Evolutionary conservation across 2,888 invertebrate species (phyloP), one percentile per base, ranked within the genome.

Genomic region (Notodonta ziczac): DNA sequence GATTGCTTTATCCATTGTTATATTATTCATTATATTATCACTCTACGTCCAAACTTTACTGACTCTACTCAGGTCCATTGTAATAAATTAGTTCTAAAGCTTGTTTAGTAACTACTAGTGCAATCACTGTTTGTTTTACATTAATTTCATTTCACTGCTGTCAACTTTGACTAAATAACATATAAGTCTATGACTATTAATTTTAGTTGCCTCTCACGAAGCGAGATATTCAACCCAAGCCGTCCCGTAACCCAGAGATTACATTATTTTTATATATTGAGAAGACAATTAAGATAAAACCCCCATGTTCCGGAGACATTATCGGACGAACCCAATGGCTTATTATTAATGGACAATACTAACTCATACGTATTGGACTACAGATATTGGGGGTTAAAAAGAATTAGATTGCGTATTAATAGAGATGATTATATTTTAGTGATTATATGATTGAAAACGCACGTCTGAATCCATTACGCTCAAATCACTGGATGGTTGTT

Each of bases 221-320:
- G 0, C 9, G 6, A 46, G 5, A n/a, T 1, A 4, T 10, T n/a
- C n/a, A n/a, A 13, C 46, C 46, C 46, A n/a, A 42, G 10, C 10
- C 3, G 13, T 46, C 13, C 5, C 13, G 13, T 48, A 48, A 10
- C 48, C n/a, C 16, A 56, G 32, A 35, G 44, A 57, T n/a, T 80
- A 83, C 79, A 82, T 81, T 79, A 80, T 74, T 55, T 55, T 44
- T 53, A 60, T 55, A 64, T 56, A 60, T 61, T 65, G 57, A 60
- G 74, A 76, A 81, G 81, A 82, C 86, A 86, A 89, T 89, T 88
- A 87, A 87, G 88, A 86, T 88, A 87, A 86, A 81, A 76, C 80
- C 82, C 81, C 78, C 77, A 83, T 81, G 79, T 66, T 74, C 67
- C 68, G 72, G 80, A 74, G 84, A 83, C 81, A 81, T 81, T 79